Conservation (phyloP, 2,888 invertebrate species). For the Stenurella melanura region DNA sequence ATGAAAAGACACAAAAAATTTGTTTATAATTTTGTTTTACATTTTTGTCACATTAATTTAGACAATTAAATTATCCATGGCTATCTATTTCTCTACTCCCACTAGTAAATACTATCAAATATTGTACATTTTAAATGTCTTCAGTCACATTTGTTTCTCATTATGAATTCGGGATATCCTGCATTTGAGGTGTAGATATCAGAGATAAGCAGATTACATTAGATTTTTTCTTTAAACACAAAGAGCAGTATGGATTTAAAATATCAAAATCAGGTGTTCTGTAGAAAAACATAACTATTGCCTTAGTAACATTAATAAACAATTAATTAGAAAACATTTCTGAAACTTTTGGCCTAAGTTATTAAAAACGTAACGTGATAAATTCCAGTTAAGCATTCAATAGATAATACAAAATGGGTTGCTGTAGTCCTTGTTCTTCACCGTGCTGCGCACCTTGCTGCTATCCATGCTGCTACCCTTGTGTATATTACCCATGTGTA, state of each 20-base stretch:
- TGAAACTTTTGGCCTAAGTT: constrained; percentile 23
- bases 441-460: constrained; percentile 58
- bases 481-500: constrained; percentile 50
- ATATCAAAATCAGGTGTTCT: neutral
- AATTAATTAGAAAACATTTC: constrained; percentile 18
- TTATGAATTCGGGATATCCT: neutral
- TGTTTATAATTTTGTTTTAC: constrained; percentile 51
- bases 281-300: constrained; percentile 16
- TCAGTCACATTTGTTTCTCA: neutral
- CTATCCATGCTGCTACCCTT: constrained; percentile 52
- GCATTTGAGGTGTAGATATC: neutral
- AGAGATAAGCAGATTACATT: neutral
- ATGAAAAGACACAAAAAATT: constrained; percentile 48
- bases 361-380: constrained; percentile 36
- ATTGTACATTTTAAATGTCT: neutral
- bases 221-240: neutral
- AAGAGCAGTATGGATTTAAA: neutral
- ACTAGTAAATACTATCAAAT: neutral
- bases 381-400: constrained; percentile 22
- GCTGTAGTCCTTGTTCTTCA: constrained; percentile 58
- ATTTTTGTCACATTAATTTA: constrained; percentile 24
- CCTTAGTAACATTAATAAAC: constrained; percentile 28
- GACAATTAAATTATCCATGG: constrained; percentile 14
- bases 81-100: neutral
- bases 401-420: constrained; percentile 47